Conservation (phyloP, 2,888 invertebrate species). For the Cheilosia vulpina region DNA sequence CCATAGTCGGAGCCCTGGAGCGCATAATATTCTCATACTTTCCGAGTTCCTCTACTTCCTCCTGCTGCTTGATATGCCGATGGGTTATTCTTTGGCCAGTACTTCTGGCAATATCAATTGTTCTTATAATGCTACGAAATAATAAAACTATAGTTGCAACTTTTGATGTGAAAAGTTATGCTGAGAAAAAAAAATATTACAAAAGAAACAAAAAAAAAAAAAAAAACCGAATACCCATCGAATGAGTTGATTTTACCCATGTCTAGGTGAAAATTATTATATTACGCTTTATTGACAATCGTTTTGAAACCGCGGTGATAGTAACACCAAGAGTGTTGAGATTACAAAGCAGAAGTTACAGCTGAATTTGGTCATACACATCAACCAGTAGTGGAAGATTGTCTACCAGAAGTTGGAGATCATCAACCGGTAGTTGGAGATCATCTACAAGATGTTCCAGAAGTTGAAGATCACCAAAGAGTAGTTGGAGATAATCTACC, state of each 20-base stretch:
- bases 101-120: constrained; percentile 25
- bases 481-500: too few relatives aligned
- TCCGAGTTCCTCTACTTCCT: neutral
- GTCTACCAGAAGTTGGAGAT: too few relatives aligned
- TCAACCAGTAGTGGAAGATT: too few relatives aligned
- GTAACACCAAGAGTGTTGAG: too few relatives aligned
- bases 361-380: too few relatives aligned
- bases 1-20: neutral
- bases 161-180: neutral
- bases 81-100: constrained; percentile 21
- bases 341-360: too few relatives aligned
- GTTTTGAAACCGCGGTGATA: too few relatives aligned
- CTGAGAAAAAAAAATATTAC: neutral
- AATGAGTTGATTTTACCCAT: neutral
- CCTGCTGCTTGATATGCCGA: constrained; percentile 10
- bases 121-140: constrained; percentile 24
- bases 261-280: too few relatives aligned
- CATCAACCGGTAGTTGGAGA: too few relatives aligned
- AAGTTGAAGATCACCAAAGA: too few relatives aligned
- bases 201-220: neutral
- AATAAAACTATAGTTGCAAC: constrained; percentile 34
- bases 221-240: neutral
- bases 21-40: neutral
- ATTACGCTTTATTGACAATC: too few relatives aligned
- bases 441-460: too few relatives aligned